Evolutionary conservation across 1,140 invertebrate species (phyloP), one percentile per base, ranked within the genome.

Genomic region (Zophobas atratus): DNA sequence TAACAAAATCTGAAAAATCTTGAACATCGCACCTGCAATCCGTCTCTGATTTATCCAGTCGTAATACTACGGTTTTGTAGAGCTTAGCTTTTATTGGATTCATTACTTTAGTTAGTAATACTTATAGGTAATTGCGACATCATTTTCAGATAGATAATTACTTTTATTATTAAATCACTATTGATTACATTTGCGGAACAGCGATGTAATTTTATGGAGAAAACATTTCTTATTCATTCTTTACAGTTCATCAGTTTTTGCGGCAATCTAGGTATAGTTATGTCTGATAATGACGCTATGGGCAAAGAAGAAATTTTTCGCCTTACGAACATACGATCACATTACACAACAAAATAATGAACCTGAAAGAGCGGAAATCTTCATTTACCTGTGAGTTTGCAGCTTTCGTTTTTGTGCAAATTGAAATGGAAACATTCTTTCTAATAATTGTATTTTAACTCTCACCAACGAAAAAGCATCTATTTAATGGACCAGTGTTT

Each of bases 391-490:
- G 49, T 2, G 49, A 2, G 6, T 51, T 20, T 20, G 49, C 2
- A n/a, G 49, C 49, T 51, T 51, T 51, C 49, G n/a, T 51, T 51
- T 51, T 51, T 51, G 49, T 51, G 3, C 49, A 51, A 8, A 46
- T 46, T 46, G 3, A 46, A 46, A 51, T n/a, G 2, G 49, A 20
- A 51, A 51, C 2, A 2, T 5, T 51, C n/a, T 51, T 20, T 5
- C n/a, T 20, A 20, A 20, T 20, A 20, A 20, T 20, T 51, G 6
- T 51, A 20, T 51, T 2, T 2, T 51, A 51, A 51, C 49, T 51
- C 49, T 51, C 49, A 51, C 49, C 49, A 2, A 51, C 49, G 2
- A 51, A 51, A 51, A 4, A 51, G 3, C 43, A 8, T 46, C 6
- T 46, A 4, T 46, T 46, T 46, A 4, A 4, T 46, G 3, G 6